Conservation (phyloP, 2,888 invertebrate genomes). For the Gerris lacustris region DNA sequence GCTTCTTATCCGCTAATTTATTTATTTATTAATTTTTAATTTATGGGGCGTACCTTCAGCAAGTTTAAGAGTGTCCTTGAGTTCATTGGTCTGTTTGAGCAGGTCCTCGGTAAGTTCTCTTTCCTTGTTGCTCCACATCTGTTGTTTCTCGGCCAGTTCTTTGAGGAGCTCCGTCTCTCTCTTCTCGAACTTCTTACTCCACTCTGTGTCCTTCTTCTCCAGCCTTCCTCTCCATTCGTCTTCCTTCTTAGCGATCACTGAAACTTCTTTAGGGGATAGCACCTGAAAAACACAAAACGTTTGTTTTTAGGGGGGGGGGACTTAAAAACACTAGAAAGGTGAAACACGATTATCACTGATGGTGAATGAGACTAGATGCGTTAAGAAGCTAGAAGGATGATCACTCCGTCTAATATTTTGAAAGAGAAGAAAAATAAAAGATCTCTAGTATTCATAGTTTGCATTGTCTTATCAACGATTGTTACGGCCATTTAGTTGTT, state of each 20-base stretch:
- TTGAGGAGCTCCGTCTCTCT: slow-evolving; percentile 38
- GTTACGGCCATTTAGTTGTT: too few species aligned
- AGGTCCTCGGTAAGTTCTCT: slow-evolving; percentile 32
- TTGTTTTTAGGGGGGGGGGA: not conserved
- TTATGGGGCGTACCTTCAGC: slow-evolving; percentile 50
- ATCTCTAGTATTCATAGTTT: too few species aligned
- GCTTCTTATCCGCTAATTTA: too few species aligned
- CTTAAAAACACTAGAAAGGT: not conserved
- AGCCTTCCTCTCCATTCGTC: slow-evolving; percentile 33
- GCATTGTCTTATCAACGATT: too few species aligned
- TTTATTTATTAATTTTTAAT: too few species aligned
- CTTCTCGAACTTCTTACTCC: slow-evolving; percentile 39
- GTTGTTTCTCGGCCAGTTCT: slow-evolving; percentile 49
- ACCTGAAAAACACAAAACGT: slow-evolving; percentile 25
- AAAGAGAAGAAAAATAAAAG: too few species aligned
- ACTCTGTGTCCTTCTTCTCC: slow-evolving; percentile 48
- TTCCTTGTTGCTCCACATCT: slow-evolving; percentile 46
- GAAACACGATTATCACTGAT: not conserved
- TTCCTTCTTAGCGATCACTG: slow-evolving; percentile 27
- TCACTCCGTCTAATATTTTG: too few species aligned
- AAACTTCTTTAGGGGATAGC: slow-evolving; percentile 30
- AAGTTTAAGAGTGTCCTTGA: slow-evolving; percentile 49
- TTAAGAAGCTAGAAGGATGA: too few species aligned
- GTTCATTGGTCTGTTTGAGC: slow-evolving; percentile 32
- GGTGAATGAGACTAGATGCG: too few species aligned